Conservation (phyloP, 2,888 invertebrate species). For the Leptinotarsa rubiginosa region DNA sequence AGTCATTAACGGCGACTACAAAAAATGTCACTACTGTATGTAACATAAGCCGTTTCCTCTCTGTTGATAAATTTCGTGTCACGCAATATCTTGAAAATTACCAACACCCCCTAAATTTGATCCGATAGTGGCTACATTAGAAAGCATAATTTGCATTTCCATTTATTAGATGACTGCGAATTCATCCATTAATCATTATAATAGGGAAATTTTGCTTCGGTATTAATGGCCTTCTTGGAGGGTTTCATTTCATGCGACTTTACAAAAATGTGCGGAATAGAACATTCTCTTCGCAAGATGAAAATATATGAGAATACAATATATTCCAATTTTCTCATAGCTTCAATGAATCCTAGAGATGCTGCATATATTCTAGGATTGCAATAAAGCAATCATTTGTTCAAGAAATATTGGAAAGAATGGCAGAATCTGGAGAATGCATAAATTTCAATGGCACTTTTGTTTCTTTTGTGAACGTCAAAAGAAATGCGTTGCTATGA, state of each 20-base stretch:
- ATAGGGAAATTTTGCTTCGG: slow-evolving; percentile 41
- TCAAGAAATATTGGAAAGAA: slow-evolving; percentile 23
- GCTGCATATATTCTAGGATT: slow-evolving; percentile 21
- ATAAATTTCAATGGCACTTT: slow-evolving; percentile 18
- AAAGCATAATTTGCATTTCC: slow-evolving; percentile 32
- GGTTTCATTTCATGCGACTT: slow-evolving; percentile 36
- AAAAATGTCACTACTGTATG: background rate
- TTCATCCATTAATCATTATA: slow-evolving; percentile 43
- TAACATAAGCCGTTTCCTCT: background rate
- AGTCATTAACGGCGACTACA: background rate
- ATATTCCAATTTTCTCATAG: slow-evolving; percentile 27
- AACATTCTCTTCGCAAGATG: slow-evolving; percentile 22
- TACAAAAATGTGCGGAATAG: slow-evolving; percentile 10
- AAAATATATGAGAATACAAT: slow-evolving; percentile 33
- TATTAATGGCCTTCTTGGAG: slow-evolving; percentile 43
- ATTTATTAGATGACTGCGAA: slow-evolving; percentile 29
- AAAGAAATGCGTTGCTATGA: background rate
- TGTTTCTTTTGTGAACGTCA: slow-evolving; percentile 15
- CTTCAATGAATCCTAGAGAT: slow-evolving; percentile 27
- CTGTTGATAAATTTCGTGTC: background rate
- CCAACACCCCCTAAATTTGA: slow-evolving; percentile 1
- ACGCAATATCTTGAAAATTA: slow-evolving; percentile 12
- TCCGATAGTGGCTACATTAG: slow-evolving; percentile 21
- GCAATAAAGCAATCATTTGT: slow-evolving; percentile 26
- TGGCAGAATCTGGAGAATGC: slow-evolving; percentile 17